A percentile compares a stretch with the other conserved stretches of the same genome.
Conservation (phyloP, 2,888 invertebrate genomes). For the Xanthostigma xanthostigma region DNA sequence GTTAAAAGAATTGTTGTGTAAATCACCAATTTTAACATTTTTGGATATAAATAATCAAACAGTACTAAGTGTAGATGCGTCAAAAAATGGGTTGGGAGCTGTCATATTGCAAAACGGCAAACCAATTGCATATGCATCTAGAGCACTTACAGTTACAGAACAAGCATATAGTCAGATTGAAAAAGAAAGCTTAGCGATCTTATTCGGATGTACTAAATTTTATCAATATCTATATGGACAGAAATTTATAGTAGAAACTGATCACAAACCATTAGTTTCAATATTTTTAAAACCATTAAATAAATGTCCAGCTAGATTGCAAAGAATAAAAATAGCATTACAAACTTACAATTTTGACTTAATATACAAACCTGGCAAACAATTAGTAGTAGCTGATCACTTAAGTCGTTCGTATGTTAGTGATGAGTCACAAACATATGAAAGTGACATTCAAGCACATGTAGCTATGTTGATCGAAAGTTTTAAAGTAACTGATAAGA, state of each 20-base stretch:
- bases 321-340: no score
- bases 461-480: no score
- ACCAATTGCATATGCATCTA: constrained; percentile 3
- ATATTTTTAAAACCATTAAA: background rate
- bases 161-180: constrained; percentile 2
- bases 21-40: constrained; percentile 6
- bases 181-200: constrained; percentile 4
- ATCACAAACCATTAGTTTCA: background rate
- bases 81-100: background rate
- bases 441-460: no score
- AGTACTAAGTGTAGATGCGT: background rate
- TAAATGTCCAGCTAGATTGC: no score
- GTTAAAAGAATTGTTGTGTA: constrained; percentile 8
- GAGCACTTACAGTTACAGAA: constrained; percentile 4
- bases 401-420: no score
- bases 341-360: no score
- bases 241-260: constrained; percentile 6
- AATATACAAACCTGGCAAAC: no score
- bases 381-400: no score
- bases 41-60: constrained; percentile 4
- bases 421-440: no score
- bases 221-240: constrained; percentile 1
- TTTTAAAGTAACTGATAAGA: no score
- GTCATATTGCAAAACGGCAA: background rate
- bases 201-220: constrained; percentile 1